These are phyloP conservation scores for Seriola quinqueradiata DNA, from an alignment of 2,113 vertebrate genomes.

Conservation along the genomic window DNA sequence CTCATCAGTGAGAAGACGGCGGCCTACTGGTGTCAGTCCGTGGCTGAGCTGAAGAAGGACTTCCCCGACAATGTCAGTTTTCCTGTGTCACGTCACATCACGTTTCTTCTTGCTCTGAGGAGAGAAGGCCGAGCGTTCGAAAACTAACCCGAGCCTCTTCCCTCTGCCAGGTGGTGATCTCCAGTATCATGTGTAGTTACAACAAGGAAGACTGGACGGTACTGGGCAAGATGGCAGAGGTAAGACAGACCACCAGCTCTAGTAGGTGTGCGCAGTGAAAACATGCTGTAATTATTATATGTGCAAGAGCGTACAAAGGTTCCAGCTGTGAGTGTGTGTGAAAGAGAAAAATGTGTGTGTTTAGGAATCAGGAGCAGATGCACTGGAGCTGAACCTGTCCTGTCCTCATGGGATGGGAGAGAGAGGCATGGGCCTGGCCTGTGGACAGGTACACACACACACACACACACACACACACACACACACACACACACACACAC, in stretches of 20 bases:
- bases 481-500: no score
- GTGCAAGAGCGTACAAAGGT: neutral
- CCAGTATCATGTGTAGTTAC: slow-evolving; percentile 94
- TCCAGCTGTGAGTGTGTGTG: neutral
- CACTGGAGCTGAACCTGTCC: slow-evolving; percentile 96
- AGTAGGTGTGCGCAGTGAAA: neutral
- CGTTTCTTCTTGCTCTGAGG: neutral
- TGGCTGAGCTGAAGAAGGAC: slow-evolving; percentile 90
- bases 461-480: slow-evolving; percentile 29
- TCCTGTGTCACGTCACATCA: neutral
- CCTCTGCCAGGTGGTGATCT: slow-evolving; percentile 88
- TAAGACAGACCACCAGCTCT: slow-evolving; percentile 49
- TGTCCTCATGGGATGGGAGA: slow-evolving; percentile 98
- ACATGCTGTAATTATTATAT: neutral
- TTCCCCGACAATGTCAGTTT: slow-evolving; percentile 88
- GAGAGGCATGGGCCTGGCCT: slow-evolving; percentile 97
- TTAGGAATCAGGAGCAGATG: slow-evolving; percentile 93
- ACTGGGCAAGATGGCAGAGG: slow-evolving; percentile 92
- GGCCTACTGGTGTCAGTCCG: slow-evolving; percentile 92
- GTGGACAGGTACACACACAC: slow-evolving; percentile 89
- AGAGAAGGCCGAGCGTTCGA: neutral
- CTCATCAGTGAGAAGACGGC: slow-evolving; percentile 96
- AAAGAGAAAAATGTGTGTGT: slow-evolving; percentile 27
- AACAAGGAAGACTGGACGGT: slow-evolving; percentile 91
- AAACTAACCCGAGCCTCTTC: neutral